These are phyloP conservation scores for Halcyon malimbica DNA, from an alignment of 2,113 vertebrate species.

Conservation along the genomic window DNA sequence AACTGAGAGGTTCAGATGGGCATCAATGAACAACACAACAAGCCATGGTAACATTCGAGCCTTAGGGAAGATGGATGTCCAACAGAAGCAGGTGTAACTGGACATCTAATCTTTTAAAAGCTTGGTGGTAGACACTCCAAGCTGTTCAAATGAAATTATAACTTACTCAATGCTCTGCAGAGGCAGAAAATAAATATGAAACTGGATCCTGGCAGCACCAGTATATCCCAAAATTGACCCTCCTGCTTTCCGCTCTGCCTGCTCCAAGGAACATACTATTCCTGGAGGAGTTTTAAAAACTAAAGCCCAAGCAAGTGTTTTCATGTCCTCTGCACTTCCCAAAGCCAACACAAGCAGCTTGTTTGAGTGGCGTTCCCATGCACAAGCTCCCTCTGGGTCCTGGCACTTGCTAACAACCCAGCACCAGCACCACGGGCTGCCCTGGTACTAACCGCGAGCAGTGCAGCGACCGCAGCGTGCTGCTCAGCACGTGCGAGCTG, in stretches of 20 bases:
- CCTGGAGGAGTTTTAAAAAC: background rate
- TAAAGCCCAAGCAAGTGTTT: background rate
- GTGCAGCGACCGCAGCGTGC: background rate
- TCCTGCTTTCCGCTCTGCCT: background rate
- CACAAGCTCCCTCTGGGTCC: background rate
- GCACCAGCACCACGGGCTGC: background rate
- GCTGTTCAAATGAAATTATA: background rate
- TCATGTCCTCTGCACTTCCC: background rate
- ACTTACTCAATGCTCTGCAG: background rate
- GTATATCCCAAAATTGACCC: background rate
- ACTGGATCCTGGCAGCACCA: background rate
- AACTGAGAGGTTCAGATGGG: background rate
- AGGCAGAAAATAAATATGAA: slow-evolving; percentile 7
- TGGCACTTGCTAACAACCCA: background rate
- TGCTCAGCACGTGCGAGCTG: background rate
- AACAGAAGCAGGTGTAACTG: background rate
- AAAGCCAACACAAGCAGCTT: background rate
- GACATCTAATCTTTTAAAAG: background rate
- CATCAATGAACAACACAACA: background rate
- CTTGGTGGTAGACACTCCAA: background rate
- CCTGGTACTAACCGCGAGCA: background rate
- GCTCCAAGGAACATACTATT: background rate
- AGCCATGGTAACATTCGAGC: background rate
- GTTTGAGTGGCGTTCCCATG: background rate
- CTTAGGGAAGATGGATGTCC: background rate